Percentiles rank a stretch among this genome's conserved stretches.
phyloP scores from a whole-genome alignment of 2,888 invertebrate species.

The Autographa pulchrina region DNA sequence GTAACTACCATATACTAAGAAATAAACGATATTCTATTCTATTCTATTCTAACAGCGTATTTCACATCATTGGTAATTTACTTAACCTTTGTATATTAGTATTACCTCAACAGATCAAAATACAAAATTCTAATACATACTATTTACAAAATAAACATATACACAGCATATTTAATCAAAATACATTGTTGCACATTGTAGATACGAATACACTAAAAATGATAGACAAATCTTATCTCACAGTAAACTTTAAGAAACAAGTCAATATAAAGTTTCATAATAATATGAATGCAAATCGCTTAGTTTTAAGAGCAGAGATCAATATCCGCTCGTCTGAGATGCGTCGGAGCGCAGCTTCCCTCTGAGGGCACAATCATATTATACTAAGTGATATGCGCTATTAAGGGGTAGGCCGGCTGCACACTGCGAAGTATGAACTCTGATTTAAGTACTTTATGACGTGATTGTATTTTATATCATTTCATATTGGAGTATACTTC shows the following conservation, averaged over 20 bases:
- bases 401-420: conserved; percentile 67
- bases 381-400: conserved; percentile 84
- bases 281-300: conserved; percentile 12
- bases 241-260: neutral
- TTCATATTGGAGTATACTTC: neutral
- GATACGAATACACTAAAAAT: neutral
- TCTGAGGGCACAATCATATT: conserved; percentile 79
- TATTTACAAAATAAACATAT: too few species aligned
- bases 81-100: too few species aligned
- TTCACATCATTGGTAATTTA: too few species aligned
- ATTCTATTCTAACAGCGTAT: too few species aligned
- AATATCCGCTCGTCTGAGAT: conserved; percentile 11
- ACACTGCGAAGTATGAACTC: conserved; percentile 13
- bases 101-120: too few species aligned
- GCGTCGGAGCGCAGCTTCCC: conserved; percentile 40
- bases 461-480: neutral
- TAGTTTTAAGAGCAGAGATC: conserved; percentile 21
- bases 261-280: neutral
- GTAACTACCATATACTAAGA: too few species aligned
- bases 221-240: neutral
- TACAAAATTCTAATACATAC: too few species aligned
- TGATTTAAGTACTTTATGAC: conserved; percentile 5
- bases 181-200: neutral
- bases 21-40: too few species aligned
- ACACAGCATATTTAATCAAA: too few species aligned